Evolutionary conservation across 1,140 invertebrate genomes (phyloP), one percentile per base, ranked within the genome.

Genomic region (Chrysomallon squamiferum): DNA sequence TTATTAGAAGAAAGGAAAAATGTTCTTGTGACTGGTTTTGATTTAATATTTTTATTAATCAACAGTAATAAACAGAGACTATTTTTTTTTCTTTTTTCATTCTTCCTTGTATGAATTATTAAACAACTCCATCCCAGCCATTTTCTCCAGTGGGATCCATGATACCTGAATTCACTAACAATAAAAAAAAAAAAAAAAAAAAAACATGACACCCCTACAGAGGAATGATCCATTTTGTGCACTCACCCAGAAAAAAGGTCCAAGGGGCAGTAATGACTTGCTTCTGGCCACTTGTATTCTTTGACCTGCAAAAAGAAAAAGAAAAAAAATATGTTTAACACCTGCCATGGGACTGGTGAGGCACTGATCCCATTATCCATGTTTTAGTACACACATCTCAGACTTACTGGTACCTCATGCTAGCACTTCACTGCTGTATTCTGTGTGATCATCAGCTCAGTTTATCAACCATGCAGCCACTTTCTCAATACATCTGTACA

Each of bases 241-340:
- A 75, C 78, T 80, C 65, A 79, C 79, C 79, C 79, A 58, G 79
- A 81, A 62, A 79, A 81, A 3, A 81, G 65, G 66, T 79, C 77
- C 32, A 81, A 54, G 0, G 79, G 79, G 69, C 79, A 81, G 63
- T 81, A 81, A 62, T 72, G 60, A 27, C 77, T 81, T 6, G 74
- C 76, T 35, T 73, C 69, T 60, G 70, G 71, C 79, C 79, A 81
- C 35, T 76, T 64, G 25, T 74, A 75, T 47, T 73, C 73, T 70
- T 79, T 77, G 11, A 67, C 68, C 79, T 81, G 74, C 29, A 79
- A 77, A 59, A 47, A 67, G 22, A 71, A 56, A 27, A 58, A 29
- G 15, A 54, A 62, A 7, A 66, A 43, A 54, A 15, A n/a, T n/a
- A n/a, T n/a, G n/a, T n/a, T n/a, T n/a, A n/a, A n/a, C n/a, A n/a